Evolutionary conservation across 2,113 vertebrate genomes (phyloP).

Genomic region (Eptesicus fuscus): DNA sequence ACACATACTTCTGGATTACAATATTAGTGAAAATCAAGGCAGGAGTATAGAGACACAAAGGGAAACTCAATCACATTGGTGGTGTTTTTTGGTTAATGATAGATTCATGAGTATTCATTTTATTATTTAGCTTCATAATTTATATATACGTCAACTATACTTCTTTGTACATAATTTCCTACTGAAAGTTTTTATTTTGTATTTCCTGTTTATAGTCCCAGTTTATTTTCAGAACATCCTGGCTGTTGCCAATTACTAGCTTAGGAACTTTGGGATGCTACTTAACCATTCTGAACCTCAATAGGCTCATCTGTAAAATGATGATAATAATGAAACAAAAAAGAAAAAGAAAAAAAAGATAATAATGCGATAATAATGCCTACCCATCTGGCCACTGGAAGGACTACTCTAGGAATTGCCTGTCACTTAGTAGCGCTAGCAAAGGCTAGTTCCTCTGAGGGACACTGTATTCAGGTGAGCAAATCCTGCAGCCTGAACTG

Average conservation of each 20-base stretch:
- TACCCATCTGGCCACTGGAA: neutral
- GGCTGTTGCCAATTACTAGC: neutral
- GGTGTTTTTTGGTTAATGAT: neutral
- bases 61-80: neutral
- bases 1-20: neutral
- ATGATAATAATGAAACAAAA: neutral
- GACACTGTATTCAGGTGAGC: neutral
- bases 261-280: neutral
- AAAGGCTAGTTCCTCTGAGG: neutral
- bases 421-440: neutral
- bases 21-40: slow-evolving; percentile 10
- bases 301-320: neutral
- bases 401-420: neutral
- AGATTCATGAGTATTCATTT: neutral
- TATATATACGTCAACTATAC: neutral
- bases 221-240: neutral
- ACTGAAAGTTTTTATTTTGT: neutral
- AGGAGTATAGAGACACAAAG: neutral
- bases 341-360: neutral
- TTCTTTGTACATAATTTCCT: neutral
- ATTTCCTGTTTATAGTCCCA: neutral
- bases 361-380: neutral
- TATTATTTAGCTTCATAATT: neutral
- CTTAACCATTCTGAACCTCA: neutral
- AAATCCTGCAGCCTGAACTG: neutral